phyloP scores from a whole-genome alignment of 1,140 invertebrate genomes.

The Drosophila punjabiensis region DNA sequence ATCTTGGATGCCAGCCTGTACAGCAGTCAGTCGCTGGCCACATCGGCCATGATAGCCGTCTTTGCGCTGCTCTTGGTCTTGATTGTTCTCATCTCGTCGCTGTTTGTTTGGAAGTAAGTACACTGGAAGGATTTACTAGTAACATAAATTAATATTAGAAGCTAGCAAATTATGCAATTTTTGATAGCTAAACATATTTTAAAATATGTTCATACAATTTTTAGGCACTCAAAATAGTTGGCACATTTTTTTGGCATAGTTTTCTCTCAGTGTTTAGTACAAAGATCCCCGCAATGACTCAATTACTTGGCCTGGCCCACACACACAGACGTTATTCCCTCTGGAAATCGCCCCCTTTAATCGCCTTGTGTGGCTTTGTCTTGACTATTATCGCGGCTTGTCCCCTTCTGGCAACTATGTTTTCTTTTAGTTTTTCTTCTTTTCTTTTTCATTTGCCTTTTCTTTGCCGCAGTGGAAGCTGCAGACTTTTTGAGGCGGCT shows the following conservation, averaged over 20 bases:
- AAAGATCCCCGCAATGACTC: conserved; percentile 49
- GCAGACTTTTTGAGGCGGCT: conserved; percentile 23
- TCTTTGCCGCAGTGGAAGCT: conserved; percentile 38
- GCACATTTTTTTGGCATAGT: no score
- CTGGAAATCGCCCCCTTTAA: conserved; percentile 13
- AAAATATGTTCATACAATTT: no score
- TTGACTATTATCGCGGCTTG: conserved; percentile 56
- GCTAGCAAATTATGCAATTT: neutral
- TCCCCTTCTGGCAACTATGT: conserved; percentile 51
- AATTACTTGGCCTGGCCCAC: conserved; percentile 47
- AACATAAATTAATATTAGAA: neutral
- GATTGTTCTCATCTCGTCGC: conserved; percentile 90
- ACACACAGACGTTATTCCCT: conserved; percentile 10
- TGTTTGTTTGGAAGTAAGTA: conserved; percentile 93
- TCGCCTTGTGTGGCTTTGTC: conserved; percentile 58
- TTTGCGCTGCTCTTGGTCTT: conserved; percentile 90
- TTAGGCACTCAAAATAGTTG: neutral
- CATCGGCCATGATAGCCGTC: conserved; percentile 91
- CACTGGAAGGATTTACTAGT: neutral
- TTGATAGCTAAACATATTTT: neutral
- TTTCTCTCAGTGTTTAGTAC: neutral
- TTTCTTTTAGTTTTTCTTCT: conserved; percentile 13
- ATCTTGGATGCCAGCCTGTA: conserved; percentile 92
- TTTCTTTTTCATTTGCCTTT: neutral
- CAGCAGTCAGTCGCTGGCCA: conserved; percentile 91